phyloP scores from a whole-genome alignment of 2,113 vertebrate species.

The Engystomops pustulosus region DNA sequence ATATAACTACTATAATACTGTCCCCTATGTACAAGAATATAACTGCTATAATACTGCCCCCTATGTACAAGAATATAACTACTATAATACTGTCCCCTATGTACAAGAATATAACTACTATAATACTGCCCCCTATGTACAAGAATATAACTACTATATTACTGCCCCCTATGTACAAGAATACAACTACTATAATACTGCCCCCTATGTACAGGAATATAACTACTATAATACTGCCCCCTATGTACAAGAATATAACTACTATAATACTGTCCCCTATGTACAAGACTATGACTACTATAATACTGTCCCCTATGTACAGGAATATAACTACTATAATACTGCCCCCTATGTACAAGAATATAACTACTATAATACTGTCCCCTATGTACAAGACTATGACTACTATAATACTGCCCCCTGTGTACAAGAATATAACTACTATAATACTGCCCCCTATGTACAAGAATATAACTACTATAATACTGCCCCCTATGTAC shows the following conservation, averaged over 20 bases:
- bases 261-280: neutral
- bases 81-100: neutral
- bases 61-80: too few relatives aligned
- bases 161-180: neutral
- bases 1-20: slow-evolving; percentile 4
- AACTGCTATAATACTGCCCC: neutral
- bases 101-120: neutral
- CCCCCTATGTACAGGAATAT: too few relatives aligned
- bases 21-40: neutral
- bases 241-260: too few relatives aligned
- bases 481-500: neutral
- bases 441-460: neutral
- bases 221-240: too few relatives aligned
- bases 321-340: too few relatives aligned
- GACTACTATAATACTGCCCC: neutral
- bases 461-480: neutral
- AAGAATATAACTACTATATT: slow-evolving; percentile 1
- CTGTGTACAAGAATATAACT: too few relatives aligned
- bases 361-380: slow-evolving; percentile 4
- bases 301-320: too few relatives aligned
- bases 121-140: neutral
- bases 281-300: neutral
- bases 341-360: too few relatives aligned
- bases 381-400: neutral
- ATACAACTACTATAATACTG: neutral